Percentiles rank a stretch among this genome's conserved stretches.
Evolutionary conservation across 2,888 invertebrate species (phyloP).

Genomic region (Cremastinae sp.): DNA sequence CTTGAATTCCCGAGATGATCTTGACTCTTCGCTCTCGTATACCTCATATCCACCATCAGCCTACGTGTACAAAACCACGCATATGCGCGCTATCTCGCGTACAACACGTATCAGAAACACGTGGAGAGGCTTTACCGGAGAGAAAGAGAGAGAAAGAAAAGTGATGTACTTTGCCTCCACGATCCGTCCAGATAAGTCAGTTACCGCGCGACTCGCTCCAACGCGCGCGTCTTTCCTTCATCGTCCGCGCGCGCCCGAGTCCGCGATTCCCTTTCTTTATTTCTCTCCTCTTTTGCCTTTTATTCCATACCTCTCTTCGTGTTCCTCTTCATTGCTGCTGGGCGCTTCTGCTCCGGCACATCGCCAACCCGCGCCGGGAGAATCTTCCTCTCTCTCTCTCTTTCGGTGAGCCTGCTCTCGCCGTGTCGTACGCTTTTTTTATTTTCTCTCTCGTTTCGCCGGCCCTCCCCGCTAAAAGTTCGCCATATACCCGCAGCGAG

Average conservation of each 20-base stretch:
- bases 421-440: too few relatives aligned
- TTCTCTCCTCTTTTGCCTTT: conserved; percentile 59
- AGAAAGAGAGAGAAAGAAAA: conserved; percentile 56
- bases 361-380: conserved; percentile 50
- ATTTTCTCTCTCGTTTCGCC: conserved; percentile 36
- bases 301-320: conserved; percentile 56
- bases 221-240: conserved; percentile 75
- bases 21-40: conserved; percentile 35
- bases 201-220: conserved; percentile 79
- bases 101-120: conserved; percentile 60
- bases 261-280: conserved; percentile 44
- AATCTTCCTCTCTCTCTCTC: conserved; percentile 46
- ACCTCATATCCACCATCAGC: conserved; percentile 29
- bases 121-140: conserved; percentile 59
- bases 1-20: conserved; percentile 54
- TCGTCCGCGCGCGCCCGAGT: conserved; percentile 57
- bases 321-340: conserved; percentile 60
- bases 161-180: conserved; percentile 63
- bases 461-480: conserved; percentile 61
- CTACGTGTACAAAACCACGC: conserved; percentile 39
- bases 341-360: conserved; percentile 56
- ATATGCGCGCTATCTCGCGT: conserved; percentile 44
- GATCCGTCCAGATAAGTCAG: conserved; percentile 77
- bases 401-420: conserved; percentile 44
- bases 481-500: conserved; percentile 54